A percentile compares a stretch with the other conserved stretches of the same genome.
phyloP scores from a whole-genome alignment of 2,797 vertebrate species.

The Sebastes minor region DNA sequence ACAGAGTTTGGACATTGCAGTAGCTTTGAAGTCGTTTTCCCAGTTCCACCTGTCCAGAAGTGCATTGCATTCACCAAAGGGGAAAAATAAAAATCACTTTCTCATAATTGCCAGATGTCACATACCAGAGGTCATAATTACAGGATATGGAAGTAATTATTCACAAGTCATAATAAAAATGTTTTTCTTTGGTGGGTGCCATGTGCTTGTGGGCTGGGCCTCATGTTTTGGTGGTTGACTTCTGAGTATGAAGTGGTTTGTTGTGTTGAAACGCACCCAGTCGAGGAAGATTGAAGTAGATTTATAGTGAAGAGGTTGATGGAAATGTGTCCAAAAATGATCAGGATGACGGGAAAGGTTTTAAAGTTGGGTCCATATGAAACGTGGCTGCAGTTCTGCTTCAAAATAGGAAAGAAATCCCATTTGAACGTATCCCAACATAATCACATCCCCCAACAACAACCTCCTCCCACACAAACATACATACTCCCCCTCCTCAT shows the following conservation, averaged over 20 bases:
- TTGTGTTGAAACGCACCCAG: not conserved
- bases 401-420: not conserved
- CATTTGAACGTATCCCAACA: not conserved
- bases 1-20: not conserved
- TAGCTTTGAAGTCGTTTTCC: not conserved
- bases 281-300: not conserved
- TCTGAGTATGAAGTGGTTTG: conserved; percentile 5
- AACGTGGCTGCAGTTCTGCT: not conserved
- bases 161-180: not conserved
- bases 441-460: not conserved
- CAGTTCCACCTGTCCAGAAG: not conserved
- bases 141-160: not conserved
- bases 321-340: not conserved
- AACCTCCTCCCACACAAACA: conserved; percentile 1
- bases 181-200: conserved; percentile 6
- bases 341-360: not conserved
- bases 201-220: not conserved
- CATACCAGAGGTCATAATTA: conserved; percentile 11
- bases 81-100: not conserved
- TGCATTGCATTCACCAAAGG: not conserved
- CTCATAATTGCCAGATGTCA: not conserved
- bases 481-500: not conserved
- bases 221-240: not conserved
- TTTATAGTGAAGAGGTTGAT: not conserved
- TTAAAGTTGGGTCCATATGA: not conserved